Conservation (phyloP, 64 coral and sea anemone species). For the Acropora yongei region DNA sequence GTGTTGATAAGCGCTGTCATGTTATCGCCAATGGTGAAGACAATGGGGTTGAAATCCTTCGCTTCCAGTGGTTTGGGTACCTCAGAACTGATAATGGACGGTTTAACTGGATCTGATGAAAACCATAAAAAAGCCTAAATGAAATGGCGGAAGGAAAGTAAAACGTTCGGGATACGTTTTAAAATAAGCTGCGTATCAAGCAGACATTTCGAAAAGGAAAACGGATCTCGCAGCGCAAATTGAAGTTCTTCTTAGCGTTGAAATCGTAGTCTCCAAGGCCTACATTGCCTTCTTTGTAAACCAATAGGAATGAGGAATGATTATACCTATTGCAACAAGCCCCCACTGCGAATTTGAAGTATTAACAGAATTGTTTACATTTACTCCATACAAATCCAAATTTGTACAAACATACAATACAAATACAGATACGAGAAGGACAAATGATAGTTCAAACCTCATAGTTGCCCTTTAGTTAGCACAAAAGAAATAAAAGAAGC, state of each 20-base stretch:
- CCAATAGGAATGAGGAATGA: too few species aligned
- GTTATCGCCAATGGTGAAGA: slow-evolving; percentile 65
- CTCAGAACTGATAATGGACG: slow-evolving; percentile 22
- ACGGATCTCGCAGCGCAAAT: too few species aligned
- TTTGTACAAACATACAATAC: too few species aligned
- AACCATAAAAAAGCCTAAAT: not conserved
- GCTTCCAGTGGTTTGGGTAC: slow-evolving; percentile 26
- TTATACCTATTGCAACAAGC: too few species aligned
- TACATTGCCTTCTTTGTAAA: too few species aligned
- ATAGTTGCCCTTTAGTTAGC: not conserved
- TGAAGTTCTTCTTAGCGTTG: too few species aligned
- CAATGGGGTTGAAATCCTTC: slow-evolving; percentile 30
- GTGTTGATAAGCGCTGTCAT: slow-evolving; percentile 69
- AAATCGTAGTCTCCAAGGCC: too few species aligned
- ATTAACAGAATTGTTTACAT: too few species aligned
- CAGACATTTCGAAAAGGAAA: too few species aligned
- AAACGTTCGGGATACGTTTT: not conserved
- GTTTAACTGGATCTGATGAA: slow-evolving; percentile 42
- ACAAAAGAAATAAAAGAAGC: not conserved
- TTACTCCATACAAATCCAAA: too few species aligned
- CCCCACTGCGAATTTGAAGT: too few species aligned
- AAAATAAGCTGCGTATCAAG: not conserved
- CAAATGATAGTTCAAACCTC: not conserved
- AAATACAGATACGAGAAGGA: too few species aligned
- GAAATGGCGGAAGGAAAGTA: not conserved